These are phyloP conservation scores for Dioctria linearis DNA, from an alignment of 2,888 invertebrate genomes.

Conservation along the genomic window DNA sequence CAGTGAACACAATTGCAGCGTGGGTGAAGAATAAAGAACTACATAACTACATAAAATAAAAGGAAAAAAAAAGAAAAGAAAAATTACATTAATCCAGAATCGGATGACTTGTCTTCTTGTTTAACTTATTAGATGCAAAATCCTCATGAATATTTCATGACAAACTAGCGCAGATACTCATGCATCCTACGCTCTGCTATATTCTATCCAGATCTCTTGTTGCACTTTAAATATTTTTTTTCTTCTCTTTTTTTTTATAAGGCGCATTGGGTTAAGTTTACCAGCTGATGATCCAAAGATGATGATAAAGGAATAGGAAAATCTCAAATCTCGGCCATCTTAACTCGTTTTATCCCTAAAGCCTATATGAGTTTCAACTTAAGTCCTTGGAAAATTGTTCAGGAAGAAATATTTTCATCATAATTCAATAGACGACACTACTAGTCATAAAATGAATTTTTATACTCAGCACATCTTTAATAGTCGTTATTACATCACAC, in stretches of 20 bases:
- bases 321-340: no score
- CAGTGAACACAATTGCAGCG: conserved; percentile 7
- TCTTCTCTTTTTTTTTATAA: neutral
- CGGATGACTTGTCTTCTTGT: conserved; percentile 21
- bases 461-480: conserved; percentile 40
- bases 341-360: neutral
- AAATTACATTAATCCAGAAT: conserved; percentile 34
- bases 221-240: conserved; percentile 1
- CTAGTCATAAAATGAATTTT: conserved; percentile 13
- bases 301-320: no score
- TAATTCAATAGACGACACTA: neutral
- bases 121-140: conserved; percentile 36
- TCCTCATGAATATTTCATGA: conserved; percentile 47
- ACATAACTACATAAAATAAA: neutral
- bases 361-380: neutral
- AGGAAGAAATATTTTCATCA: neutral
- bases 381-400: neutral
- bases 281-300: conserved; percentile 5
- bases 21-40: neutral
- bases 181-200: conserved; percentile 15
- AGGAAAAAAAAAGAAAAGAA: conserved; percentile 1
- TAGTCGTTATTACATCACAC: conserved; percentile 24
- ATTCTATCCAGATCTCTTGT: neutral
- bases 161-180: conserved; percentile 5
- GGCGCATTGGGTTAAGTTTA: conserved; percentile 5